Percentiles rank a stretch among this genome's conserved stretches.
Evolutionary conservation across 1,140 invertebrate genomes (phyloP).

Genomic region (Rhynchophorus ferrugineus): DNA sequence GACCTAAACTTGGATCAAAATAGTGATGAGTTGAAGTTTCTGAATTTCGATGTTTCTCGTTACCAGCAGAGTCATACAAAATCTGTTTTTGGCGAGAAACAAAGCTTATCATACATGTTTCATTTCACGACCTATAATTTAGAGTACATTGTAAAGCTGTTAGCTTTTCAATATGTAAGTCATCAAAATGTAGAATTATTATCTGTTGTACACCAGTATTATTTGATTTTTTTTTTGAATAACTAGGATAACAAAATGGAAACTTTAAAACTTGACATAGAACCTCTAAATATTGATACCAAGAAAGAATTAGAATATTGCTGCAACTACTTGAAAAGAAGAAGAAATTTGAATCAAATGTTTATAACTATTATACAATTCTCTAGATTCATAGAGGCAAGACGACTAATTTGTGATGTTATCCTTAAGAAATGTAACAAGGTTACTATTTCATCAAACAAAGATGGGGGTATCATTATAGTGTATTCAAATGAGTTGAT

Average conservation of each 20-base stretch:
- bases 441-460: constrained; percentile 1
- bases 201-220: background rate
- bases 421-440: constrained; percentile 1
- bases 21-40: background rate
- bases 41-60: background rate
- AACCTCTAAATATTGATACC: background rate
- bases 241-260: constrained; percentile 1
- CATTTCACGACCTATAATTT: constrained; percentile 3
- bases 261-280: constrained; percentile 5
- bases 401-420: constrained; percentile 6
- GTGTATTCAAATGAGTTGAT: background rate
- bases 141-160: background rate
- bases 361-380: background rate
- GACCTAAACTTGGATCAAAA: background rate
- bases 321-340: constrained; percentile 3
- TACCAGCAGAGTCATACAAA: background rate
- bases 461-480: constrained; percentile 9
- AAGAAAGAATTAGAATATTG: constrained; percentile 9
- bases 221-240: no score
- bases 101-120: background rate
- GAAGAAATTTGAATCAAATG: constrained; percentile 7
- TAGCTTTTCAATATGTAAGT: constrained; percentile 9
- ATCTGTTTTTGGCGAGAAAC: constrained; percentile 7
- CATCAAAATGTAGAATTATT: background rate
- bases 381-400: constrained; percentile 1